A percentile compares a stretch with the other conserved stretches of the same genome.
phyloP scores from a whole-genome alignment of 2,888 invertebrate genomes.

The Tryphoninae sp. region DNA sequence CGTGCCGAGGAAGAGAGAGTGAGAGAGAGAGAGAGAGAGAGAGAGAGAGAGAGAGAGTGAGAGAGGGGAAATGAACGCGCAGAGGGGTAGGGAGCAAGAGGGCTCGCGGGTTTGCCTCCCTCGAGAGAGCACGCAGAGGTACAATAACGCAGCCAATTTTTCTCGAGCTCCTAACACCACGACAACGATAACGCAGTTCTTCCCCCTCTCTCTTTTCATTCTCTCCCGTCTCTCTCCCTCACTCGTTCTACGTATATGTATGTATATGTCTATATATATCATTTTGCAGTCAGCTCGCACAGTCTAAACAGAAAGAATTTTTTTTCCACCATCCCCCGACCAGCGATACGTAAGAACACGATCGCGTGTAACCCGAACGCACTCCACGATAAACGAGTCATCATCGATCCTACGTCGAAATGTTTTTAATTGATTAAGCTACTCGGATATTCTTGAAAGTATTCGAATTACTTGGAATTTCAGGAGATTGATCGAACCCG shows the following conservation, averaged over 20 bases:
- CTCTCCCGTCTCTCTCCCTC: constrained; percentile 8
- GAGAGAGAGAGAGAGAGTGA: background rate
- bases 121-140: constrained; percentile 54
- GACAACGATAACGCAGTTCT: constrained; percentile 37
- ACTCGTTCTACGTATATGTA: background rate
- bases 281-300: constrained; percentile 51
- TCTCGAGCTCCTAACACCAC: constrained; percentile 20
- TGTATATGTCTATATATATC: constrained; percentile 44
- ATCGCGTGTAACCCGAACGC: constrained; percentile 43
- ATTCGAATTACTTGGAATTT: background rate
- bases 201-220: constrained; percentile 1
- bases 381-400: constrained; percentile 17
- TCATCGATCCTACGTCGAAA: constrained; percentile 1
- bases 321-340: constrained; percentile 7
- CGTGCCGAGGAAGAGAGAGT: constrained; percentile 55
- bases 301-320: constrained; percentile 56
- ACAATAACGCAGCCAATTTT: constrained; percentile 60
- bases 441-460: background rate
- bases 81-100: constrained; percentile 47
- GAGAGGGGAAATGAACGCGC: constrained; percentile 1
- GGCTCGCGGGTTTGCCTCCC: constrained; percentile 37
- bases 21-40: constrained; percentile 41
- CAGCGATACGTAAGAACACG: constrained; percentile 37
- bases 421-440: constrained; percentile 5
- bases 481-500: too few species aligned